Conservation (phyloP, 2,797 vertebrate genomes). For the Pangasius krempfi region DNA sequence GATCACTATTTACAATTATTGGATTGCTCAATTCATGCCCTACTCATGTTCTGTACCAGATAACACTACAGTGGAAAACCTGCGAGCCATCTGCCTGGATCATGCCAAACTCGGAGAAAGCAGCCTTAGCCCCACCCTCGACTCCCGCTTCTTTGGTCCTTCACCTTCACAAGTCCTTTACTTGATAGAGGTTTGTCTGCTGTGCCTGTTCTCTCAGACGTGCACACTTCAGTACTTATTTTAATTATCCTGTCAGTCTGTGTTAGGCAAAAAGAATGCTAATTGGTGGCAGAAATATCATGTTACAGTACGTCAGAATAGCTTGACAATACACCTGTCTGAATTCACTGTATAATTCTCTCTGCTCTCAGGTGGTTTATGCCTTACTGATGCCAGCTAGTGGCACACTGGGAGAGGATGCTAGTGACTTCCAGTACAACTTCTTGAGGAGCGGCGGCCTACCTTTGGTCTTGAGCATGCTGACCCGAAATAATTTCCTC, state of each 20-base stretch:
- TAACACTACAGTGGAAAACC: constrained; percentile 95
- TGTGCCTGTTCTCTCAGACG: neutral
- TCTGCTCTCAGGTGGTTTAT: constrained; percentile 88
- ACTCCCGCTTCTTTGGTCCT: constrained; percentile 96
- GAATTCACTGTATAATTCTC: neutral
- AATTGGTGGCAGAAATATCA: neutral
- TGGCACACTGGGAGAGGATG: constrained; percentile 94
- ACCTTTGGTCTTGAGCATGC: constrained; percentile 96
- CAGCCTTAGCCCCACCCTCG: constrained; percentile 96
- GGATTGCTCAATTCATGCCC: neutral
- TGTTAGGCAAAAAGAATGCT: neutral
- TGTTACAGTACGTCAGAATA: neutral
- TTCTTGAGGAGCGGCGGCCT: constrained; percentile 97
- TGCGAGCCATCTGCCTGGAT: constrained; percentile 96
- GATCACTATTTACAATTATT: constrained; percentile 3
- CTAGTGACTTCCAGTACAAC: constrained; percentile 98
- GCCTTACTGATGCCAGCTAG: constrained; percentile 99
- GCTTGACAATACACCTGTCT: neutral
- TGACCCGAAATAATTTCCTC: constrained; percentile 98
- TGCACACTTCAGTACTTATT: neutral
- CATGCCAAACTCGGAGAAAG: constrained; percentile 98
- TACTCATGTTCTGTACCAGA: constrained; percentile 74
- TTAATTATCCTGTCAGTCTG: neutral
- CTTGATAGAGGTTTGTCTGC: constrained; percentile 90
- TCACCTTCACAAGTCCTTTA: constrained; percentile 99